These are phyloP conservation scores for Brienomyrus longianalis DNA, from an alignment of 2,113 vertebrate genomes.

Conservation along the genomic window DNA sequence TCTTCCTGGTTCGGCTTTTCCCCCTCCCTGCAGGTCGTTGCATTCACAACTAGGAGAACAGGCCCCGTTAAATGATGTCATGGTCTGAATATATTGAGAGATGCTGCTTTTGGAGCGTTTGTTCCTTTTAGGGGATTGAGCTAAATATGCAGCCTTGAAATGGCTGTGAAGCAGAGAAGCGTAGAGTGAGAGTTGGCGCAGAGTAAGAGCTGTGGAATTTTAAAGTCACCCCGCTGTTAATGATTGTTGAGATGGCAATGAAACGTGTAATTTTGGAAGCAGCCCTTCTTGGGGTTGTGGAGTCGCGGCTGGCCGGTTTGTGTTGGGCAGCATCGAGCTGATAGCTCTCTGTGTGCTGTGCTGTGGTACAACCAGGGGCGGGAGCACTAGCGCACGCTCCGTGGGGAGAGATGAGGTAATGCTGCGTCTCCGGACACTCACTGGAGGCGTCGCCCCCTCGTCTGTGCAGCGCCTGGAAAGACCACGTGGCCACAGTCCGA, in stretches of 20 bases:
- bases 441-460: not conserved
- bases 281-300: not conserved
- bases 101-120: not conserved
- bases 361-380: not conserved
- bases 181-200: not conserved
- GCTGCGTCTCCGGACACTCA: conserved; percentile 11
- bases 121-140: not conserved
- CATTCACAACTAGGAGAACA: not conserved
- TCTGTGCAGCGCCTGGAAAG: not conserved
- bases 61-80: conserved; percentile 23
- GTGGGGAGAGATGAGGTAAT: conserved; percentile 45
- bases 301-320: not conserved
- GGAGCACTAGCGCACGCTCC: not conserved
- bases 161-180: not conserved
- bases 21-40: not conserved
- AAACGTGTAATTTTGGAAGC: not conserved
- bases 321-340: not conserved
- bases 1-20: not conserved
- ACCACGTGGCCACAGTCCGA: not conserved
- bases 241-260: not conserved
- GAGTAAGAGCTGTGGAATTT: not conserved
- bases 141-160: not conserved
- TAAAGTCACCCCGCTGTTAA: not conserved
- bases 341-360: not conserved
- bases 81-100: conserved; percentile 14